phyloP scores from a whole-genome alignment of 1,140 invertebrate genomes.

The Bombus polaris region DNA sequence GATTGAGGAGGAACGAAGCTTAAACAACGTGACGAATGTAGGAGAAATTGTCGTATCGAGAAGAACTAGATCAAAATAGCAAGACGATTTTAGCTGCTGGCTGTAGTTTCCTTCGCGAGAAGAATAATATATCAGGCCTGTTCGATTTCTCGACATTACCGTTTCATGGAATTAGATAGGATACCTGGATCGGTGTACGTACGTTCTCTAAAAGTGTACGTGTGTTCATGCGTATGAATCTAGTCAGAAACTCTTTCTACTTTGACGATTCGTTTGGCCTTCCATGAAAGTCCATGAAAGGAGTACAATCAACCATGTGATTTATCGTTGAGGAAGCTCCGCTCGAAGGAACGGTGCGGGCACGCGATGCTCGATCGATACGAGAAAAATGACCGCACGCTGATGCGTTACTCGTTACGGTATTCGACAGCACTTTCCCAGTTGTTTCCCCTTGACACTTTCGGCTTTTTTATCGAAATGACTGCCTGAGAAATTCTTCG shows the following conservation, averaged over 20 bases:
- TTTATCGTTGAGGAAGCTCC: slow-evolving; percentile 21
- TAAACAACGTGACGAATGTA: neutral
- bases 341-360: neutral
- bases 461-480: neutral
- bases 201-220: neutral
- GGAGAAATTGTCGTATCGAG: neutral
- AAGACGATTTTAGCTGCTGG: neutral
- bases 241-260: neutral
- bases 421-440: neutral
- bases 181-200: neutral
- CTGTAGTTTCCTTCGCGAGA: neutral
- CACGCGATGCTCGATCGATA: slow-evolving; percentile 11
- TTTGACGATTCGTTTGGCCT: slow-evolving; percentile 25
- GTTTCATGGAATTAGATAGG: slow-evolving; percentile 36
- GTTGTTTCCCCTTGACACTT: neutral
- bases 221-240: neutral
- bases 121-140: slow-evolving; percentile 33
- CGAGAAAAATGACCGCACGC: neutral
- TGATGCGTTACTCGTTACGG: neutral
- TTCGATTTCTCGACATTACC: slow-evolving; percentile 16
- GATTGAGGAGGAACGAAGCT: neutral
- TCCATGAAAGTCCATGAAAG: slow-evolving; percentile 4
- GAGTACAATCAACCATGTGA: neutral
- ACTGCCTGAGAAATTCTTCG: neutral
- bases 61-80: neutral